Evolutionary conservation across 2,797 vertebrate genomes (phyloP).

Genomic region (Gadopsis bispinosus): DNA sequence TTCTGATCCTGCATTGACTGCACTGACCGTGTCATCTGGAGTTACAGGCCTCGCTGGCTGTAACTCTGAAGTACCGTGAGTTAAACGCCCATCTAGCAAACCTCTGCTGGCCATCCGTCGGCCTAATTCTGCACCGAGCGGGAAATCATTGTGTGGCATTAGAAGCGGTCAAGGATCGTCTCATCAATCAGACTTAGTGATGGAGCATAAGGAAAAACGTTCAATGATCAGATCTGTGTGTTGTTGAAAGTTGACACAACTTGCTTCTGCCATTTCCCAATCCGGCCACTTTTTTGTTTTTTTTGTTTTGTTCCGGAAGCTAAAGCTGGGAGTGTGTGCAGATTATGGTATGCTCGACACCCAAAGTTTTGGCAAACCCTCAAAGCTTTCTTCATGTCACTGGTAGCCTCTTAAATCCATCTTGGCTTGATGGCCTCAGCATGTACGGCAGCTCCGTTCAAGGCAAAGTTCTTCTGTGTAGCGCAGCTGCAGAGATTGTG

Average conservation of each 20-base stretch:
- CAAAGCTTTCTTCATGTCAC: constrained; percentile 49
- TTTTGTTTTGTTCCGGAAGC: constrained; percentile 18
- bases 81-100: constrained; percentile 62
- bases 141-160: constrained; percentile 48
- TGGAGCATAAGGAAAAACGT: constrained; percentile 3
- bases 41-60: constrained; percentile 70
- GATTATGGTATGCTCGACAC: constrained; percentile 31
- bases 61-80: constrained; percentile 68
- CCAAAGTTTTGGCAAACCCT: constrained; percentile 41
- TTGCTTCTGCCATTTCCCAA: neutral
- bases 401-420: constrained; percentile 41
- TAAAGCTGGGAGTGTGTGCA: constrained; percentile 23
- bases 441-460: constrained; percentile 38
- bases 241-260: neutral
- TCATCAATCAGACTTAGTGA: constrained; percentile 30
- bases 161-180: constrained; percentile 7
- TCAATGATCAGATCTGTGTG: constrained; percentile 1
- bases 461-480: constrained; percentile 32
- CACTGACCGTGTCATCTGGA: constrained; percentile 76
- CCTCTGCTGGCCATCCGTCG: constrained; percentile 54
- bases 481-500: constrained; percentile 33
- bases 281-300: neutral
- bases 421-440: constrained; percentile 50
- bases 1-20: constrained; percentile 70
- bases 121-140: constrained; percentile 52